Percentiles rank a stretch among this genome's conserved stretches.
These are phyloP conservation scores for Spondyliosoma cantharus DNA, from an alignment of 2,797 vertebrate genomes.

Conservation along the genomic window DNA sequence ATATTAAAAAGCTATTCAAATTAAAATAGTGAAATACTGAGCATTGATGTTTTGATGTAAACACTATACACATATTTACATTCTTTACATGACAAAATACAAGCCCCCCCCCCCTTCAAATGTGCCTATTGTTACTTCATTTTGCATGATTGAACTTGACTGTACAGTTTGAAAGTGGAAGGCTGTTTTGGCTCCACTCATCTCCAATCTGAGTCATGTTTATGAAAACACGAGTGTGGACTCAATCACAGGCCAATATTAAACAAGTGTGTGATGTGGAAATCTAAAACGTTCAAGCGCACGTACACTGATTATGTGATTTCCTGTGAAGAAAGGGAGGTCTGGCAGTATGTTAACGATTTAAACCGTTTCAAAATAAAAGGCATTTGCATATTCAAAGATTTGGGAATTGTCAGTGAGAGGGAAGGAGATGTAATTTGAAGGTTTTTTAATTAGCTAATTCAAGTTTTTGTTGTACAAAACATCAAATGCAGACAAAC, in stretches of 20 bases:
- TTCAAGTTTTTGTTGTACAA: too few species aligned
- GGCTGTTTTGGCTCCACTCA: not conserved
- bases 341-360: not conserved
- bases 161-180: not conserved
- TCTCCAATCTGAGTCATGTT: not conserved
- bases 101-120: not conserved
- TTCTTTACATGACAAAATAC: not conserved
- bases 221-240: not conserved
- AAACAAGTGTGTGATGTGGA: conserved; percentile 18
- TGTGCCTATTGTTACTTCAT: not conserved
- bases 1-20: not conserved
- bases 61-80: not conserved
- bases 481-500: too few species aligned
- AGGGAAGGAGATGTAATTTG: not conserved
- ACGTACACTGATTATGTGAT: not conserved
- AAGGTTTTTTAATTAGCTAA: not conserved
- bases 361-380: not conserved
- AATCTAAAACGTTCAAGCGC: not conserved
- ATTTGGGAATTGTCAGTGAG: not conserved
- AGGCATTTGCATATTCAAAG: not conserved
- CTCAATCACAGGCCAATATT: not conserved
- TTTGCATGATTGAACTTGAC: not conserved
- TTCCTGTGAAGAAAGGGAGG: too few species aligned
- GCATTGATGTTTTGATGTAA: not conserved
- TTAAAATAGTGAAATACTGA: conserved; percentile 5